Base-by-base conservation (phyloP, 2,797 vertebrate genomes). In the Stomatorhinus walkeri region DNA sequence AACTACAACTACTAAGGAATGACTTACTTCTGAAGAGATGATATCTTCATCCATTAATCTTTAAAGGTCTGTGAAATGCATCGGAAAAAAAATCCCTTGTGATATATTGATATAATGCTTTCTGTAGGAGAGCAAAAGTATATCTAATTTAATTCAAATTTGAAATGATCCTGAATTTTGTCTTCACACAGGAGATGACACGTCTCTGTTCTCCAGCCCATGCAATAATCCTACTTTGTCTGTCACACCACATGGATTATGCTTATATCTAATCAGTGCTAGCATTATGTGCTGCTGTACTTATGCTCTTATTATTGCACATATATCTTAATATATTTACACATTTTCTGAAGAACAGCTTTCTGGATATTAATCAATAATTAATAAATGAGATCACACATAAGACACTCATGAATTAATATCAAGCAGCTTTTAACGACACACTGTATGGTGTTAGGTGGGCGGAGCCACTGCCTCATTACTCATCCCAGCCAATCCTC, bases 11-110 rank as follows among this genome's bases (percentile, higher is more conserved):
- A 59, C 14, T 16, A 28, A 28, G 32, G 24, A 43, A 59, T n/a
- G 16, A 56, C 52, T 87, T 56, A 87, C 85, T 56, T 56, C 28
- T 40, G 52, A 59, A 54, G 51, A 87, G 51, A 87, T 32, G 10
- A 32, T 56, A 43, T 87, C 85, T 87, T 87, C 52, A 87, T 56
- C 85, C 85, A 87, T 61, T 43, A 87, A 87, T 87, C 85, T 56
- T 59, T 32, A 87, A 59, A 4, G 14, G 14, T 32, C 32, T 9
- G 51, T 59, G 28, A 16, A 40, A 24, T 40, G 85, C 49, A 85
- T 85, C 6, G 19, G 4, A 0, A n/a, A 84, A 84, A 9, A 51
- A 22, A 51, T 24, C 48, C 83, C 51, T 51, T 85, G 48, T 28
- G n/a, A 51, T 59, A 24, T 32, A 85, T 10, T 14, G n/a, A 85